phyloP scores from a whole-genome alignment of 1,140 invertebrate genomes.

The Rhagoletis pomonella region DNA sequence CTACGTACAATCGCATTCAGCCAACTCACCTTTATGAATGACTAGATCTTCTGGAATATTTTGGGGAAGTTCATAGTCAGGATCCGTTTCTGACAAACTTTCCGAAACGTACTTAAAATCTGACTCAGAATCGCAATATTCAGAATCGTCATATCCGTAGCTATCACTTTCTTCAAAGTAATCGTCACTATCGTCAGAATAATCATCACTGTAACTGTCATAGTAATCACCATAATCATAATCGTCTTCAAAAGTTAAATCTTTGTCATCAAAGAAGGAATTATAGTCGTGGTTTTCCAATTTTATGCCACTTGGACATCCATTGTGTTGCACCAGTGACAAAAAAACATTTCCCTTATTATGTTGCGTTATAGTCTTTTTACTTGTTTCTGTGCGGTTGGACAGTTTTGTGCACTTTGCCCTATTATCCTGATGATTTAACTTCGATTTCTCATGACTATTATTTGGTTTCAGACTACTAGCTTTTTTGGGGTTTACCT shows the following conservation, averaged over 20 bases:
- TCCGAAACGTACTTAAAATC: slow-evolving; percentile 3
- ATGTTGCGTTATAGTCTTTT: too few relatives aligned
- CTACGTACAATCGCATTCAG: neutral
- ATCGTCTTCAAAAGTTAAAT: neutral
- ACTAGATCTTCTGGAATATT: slow-evolving; percentile 56
- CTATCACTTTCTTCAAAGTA: slow-evolving; percentile 8
- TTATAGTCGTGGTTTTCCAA: neutral
- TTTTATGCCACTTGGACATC: neutral
- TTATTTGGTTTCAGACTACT: neutral
- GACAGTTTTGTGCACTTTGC: too few relatives aligned
- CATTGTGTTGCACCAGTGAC: neutral
- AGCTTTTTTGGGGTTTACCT: neutral
- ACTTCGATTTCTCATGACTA: neutral
- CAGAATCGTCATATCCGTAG: neutral
- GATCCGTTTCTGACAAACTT: slow-evolving; percentile 48
- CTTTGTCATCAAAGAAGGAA: neutral
- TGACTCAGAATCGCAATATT: slow-evolving; percentile 38
- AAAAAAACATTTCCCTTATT: neutral
- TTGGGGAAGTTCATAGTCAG: slow-evolving; percentile 56
- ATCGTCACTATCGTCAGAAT: slow-evolving; percentile 49
- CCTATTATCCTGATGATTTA: too few relatives aligned
- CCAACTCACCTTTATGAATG: slow-evolving; percentile 56
- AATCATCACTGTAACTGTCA: slow-evolving; percentile 53
- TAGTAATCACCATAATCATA: slow-evolving; percentile 46
- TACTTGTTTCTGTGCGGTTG: too few relatives aligned